phyloP scores from a whole-genome alignment of 2,888 invertebrate species.

The Andrena hattorfiana region DNA sequence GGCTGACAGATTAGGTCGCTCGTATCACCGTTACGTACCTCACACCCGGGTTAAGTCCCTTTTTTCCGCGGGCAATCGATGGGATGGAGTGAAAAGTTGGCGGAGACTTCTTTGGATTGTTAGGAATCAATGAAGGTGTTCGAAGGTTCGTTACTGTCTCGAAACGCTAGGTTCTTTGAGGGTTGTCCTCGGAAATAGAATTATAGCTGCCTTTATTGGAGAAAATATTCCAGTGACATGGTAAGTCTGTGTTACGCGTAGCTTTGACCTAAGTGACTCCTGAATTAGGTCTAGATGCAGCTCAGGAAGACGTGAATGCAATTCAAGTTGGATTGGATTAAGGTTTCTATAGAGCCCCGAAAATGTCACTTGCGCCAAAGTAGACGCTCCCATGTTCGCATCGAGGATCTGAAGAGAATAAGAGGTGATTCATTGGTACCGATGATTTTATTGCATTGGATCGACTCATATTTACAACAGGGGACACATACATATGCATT shows the following conservation, averaged over 20 bases:
- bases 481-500: slow-evolving; percentile 83
- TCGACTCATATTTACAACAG: slow-evolving; percentile 83
- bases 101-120: not conserved
- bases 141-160: too few species aligned
- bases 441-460: slow-evolving; percentile 84
- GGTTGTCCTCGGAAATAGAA: too few species aligned
- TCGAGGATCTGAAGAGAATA: slow-evolving; percentile 1
- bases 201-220: too few species aligned
- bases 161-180: too few species aligned
- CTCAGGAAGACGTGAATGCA: too few species aligned
- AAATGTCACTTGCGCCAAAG: not conserved
- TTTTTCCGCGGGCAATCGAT: slow-evolving; percentile 21
- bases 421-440: slow-evolving; percentile 59
- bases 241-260: too few species aligned
- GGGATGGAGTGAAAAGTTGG: not conserved
- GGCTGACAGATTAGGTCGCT: slow-evolving; percentile 64
- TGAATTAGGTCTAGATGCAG: too few species aligned
- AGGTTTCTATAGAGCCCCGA: too few species aligned
- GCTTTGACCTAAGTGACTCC: too few species aligned
- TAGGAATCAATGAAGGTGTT: too few species aligned
- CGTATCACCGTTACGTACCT: slow-evolving; percentile 60
- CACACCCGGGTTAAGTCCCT: slow-evolving; percentile 31
- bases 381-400: not conserved
- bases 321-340: too few species aligned
- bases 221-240: too few species aligned